Base-by-base conservation (phyloP, 1,140 invertebrate genomes). In the Venturia canescens region DNA sequence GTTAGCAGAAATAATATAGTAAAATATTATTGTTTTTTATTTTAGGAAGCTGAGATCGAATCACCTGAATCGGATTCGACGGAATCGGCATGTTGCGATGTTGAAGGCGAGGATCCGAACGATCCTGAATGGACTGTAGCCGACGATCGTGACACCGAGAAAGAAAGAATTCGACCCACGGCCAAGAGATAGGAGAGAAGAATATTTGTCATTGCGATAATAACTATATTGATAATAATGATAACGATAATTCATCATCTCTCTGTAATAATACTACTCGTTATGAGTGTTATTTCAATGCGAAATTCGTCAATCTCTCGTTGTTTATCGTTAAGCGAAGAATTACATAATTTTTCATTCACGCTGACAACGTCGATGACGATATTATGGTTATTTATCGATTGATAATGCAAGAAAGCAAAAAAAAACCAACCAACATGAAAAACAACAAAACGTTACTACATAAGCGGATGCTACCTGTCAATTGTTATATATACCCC, bases 61-160 rank as follows among this genome's bases (percentile, higher is more conserved):
- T 92, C 91, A 74, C 91, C 91, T 29, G 92, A 93, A 82, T 93
- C 93, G 78, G 94, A 95, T 84, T 93, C 93, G 26, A 94, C 94
- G 16, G 93, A 94, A 84, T 94, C 94, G 31, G 94, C 93, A 26
- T 91, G 89, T 80, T 92, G 90, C 79, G 93, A 93, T 53, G 91
- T 93, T 80, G 93, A 93, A 60, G 94, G 94, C 5, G 96, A 96
- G 85, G 96, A 97, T 90, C 96, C 96, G 1, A 96, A 96, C 88
- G 96, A 97, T 91, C 95, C 94, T 3, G 96, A 97, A 87, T 97
- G 96, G 96, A 93, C 93, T 44, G 93, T 93, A 53, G 93, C 88
- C 29, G 89, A 92, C 77, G 90, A 90, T 67, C 87, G 89, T 70
- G 89, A 92, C 76, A 87, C 85, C 82, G 90, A 92, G 85, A 91